Evolutionary conservation across 2,113 vertebrate species (phyloP).

Genomic region (Pipa parva): DNA sequence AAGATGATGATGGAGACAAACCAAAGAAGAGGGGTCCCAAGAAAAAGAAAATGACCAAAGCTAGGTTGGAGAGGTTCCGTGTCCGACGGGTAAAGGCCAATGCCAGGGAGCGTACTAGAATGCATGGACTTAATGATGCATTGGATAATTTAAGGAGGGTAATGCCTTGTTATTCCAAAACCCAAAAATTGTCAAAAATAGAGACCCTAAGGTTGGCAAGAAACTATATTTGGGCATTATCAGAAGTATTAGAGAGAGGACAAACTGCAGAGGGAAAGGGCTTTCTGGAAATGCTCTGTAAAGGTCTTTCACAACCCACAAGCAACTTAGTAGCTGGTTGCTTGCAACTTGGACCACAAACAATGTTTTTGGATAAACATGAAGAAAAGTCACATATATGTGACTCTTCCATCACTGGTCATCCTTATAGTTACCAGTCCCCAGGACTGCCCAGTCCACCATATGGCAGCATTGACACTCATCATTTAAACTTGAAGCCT

Average conservation of each 20-base stretch:
- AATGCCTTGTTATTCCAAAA: slow-evolving; percentile 98
- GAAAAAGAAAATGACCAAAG: slow-evolving; percentile 98
- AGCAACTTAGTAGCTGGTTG: slow-evolving; percentile 95
- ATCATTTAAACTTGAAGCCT: slow-evolving; percentile 82
- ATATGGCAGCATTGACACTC: slow-evolving; percentile 86
- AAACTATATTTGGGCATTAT: slow-evolving; percentile 97
- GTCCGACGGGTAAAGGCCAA: slow-evolving; percentile 87
- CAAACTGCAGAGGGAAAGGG: slow-evolving; percentile 83
- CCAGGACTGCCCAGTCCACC: slow-evolving; percentile 91
- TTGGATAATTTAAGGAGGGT: slow-evolving; percentile 85
- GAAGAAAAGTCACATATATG: slow-evolving; percentile 71
- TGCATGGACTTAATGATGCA: slow-evolving; percentile 94
- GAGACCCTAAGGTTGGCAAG: slow-evolving; percentile 88
- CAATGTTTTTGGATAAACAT: slow-evolving; percentile 70
- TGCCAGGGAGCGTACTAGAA: slow-evolving; percentile 84
- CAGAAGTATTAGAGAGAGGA: slow-evolving; percentile 86
- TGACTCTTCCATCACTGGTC: slow-evolving; percentile 51
- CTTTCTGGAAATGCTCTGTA: slow-evolving; percentile 94
- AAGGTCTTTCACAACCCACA: slow-evolving; percentile 95
- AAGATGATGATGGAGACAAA: slow-evolving; percentile 67
- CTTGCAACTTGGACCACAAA: slow-evolving; percentile 76
- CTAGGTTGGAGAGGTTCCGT: slow-evolving; percentile 83
- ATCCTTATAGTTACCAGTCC: slow-evolving; percentile 80
- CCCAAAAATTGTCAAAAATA: slow-evolving; percentile 94
- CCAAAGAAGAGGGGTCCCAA: slow-evolving; percentile 92